Percentiles rank a stretch among this genome's conserved stretches.
Evolutionary conservation across 2,113 vertebrate genomes (phyloP).

Genomic region (Gambusia affinis): DNA sequence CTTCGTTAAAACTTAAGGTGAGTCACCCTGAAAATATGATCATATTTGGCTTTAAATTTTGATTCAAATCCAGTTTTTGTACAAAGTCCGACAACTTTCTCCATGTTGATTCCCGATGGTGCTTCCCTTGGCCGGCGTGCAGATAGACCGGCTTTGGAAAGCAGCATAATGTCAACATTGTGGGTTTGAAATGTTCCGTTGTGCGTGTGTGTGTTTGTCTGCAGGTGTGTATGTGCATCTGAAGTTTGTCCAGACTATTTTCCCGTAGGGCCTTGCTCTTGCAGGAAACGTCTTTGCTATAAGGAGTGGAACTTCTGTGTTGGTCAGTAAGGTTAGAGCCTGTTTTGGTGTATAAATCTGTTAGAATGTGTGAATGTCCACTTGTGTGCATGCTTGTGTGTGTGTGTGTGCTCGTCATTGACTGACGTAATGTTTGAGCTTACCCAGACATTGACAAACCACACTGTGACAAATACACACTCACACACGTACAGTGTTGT

Average conservation of each 20-base stretch:
- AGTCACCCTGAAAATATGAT: conserved; percentile 12
- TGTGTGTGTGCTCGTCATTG: conserved; percentile 28
- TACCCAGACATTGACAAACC: conserved; percentile 65
- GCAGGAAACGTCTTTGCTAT: conserved; percentile 70
- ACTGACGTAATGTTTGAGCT: conserved; percentile 75
- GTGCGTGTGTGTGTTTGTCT: conserved; percentile 30
- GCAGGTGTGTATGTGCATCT: conserved; percentile 28
- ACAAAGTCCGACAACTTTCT: conserved; percentile 36
- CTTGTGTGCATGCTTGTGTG: conserved; percentile 29
- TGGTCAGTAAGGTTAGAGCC: conserved; percentile 14
- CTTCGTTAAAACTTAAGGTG: background rate
- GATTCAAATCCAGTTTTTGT: conserved; percentile 32
- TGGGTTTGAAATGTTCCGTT: conserved; percentile 73
- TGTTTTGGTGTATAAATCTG: conserved; percentile 7
- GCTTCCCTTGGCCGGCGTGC: conserved; percentile 55
- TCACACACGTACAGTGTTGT: conserved; percentile 17
- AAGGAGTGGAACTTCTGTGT: conserved; percentile 62
- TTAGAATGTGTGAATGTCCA: conserved; percentile 22
- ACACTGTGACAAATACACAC: conserved; percentile 46
- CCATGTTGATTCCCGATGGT: conserved; percentile 41
- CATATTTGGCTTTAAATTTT: conserved; percentile 23
- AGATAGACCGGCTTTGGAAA: conserved; percentile 58
- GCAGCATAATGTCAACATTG: conserved; percentile 78
- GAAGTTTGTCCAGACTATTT: conserved; percentile 76
- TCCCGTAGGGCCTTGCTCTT: conserved; percentile 43